A percentile compares a stretch with the other conserved stretches of the same genome.
These are phyloP conservation scores for Ciconia boyciana DNA, from an alignment of 2,113 vertebrate species.

Conservation along the genomic window DNA sequence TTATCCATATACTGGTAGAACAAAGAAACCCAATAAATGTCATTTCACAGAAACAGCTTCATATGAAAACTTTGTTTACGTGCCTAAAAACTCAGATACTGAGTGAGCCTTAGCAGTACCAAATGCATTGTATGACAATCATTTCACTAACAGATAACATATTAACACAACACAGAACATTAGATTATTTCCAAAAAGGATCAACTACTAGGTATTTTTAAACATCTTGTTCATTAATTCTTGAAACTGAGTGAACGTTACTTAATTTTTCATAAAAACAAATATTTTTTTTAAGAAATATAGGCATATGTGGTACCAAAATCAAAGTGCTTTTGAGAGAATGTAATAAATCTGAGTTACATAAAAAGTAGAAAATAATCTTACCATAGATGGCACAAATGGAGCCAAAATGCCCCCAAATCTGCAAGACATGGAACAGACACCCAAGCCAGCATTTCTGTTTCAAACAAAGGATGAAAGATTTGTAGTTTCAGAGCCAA, in stretches of 20 bases:
- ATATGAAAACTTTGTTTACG: not conserved
- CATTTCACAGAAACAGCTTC: not conserved
- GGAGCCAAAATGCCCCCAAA: constrained; percentile 86
- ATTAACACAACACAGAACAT: not conserved
- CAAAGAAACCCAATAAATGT: not conserved
- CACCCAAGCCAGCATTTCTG: constrained; percentile 87
- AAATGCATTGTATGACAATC: not conserved
- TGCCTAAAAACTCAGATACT: not conserved
- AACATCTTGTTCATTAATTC: not conserved
- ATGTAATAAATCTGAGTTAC: not conserved
- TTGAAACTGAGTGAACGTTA: not conserved
- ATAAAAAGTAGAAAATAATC: not conserved
- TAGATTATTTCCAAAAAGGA: not conserved
- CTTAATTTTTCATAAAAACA: not conserved
- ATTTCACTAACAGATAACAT: not conserved
- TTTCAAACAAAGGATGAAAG: constrained; percentile 12
- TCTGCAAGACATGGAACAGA: constrained; percentile 89
- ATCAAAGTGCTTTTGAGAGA: not conserved
- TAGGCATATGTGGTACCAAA: not conserved
- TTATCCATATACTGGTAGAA: not conserved
- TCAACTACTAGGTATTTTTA: not conserved
- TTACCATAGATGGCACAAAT: constrained; percentile 84
- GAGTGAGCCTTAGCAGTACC: not conserved
- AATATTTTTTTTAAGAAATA: not conserved
- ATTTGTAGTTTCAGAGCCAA: not conserved